Conservation (phyloP, 2,888 invertebrate genomes). For the Chalcosyrphus nemorum region DNA sequence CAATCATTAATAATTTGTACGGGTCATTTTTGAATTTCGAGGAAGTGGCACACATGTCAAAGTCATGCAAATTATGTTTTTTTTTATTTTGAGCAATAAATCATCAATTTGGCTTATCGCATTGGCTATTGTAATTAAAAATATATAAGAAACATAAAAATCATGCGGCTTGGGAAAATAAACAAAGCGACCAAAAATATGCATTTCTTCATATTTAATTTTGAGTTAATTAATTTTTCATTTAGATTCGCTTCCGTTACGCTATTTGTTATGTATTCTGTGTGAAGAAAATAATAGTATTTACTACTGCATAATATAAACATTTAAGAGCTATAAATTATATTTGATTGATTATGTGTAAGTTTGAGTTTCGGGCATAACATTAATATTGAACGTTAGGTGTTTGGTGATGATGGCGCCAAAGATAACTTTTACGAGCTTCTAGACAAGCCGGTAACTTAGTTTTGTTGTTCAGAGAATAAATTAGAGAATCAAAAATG, state of each 20-base stretch:
- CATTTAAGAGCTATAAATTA: not conserved
- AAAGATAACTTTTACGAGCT: too few relatives aligned
- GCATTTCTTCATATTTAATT: not conserved
- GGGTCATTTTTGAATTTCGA: not conserved
- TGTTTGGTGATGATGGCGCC: too few relatives aligned
- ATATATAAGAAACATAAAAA: not conserved
- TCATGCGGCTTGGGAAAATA: not conserved
- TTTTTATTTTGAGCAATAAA: not conserved
- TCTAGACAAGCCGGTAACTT: too few relatives aligned
- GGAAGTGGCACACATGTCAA: slow-evolving; percentile 18
- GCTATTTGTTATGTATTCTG: not conserved
- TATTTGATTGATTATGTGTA: not conserved
- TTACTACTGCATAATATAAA: not conserved
- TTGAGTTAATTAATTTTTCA: slow-evolving; percentile 11
- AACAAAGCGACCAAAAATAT: not conserved
- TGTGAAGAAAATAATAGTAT: not conserved
- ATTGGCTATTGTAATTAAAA: not conserved
- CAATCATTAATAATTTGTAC: slow-evolving; percentile 18
- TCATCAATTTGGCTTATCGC: not conserved
- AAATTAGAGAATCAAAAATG: too few relatives aligned
- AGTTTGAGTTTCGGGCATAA: too few relatives aligned
- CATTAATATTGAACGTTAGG: too few relatives aligned
- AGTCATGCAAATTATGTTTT: slow-evolving; percentile 7
- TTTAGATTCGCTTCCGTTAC: slow-evolving; percentile 17
- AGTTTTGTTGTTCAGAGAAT: too few relatives aligned